Conservation (phyloP, 2,888 invertebrate genomes). For the Melanchra persicariae region DNA sequence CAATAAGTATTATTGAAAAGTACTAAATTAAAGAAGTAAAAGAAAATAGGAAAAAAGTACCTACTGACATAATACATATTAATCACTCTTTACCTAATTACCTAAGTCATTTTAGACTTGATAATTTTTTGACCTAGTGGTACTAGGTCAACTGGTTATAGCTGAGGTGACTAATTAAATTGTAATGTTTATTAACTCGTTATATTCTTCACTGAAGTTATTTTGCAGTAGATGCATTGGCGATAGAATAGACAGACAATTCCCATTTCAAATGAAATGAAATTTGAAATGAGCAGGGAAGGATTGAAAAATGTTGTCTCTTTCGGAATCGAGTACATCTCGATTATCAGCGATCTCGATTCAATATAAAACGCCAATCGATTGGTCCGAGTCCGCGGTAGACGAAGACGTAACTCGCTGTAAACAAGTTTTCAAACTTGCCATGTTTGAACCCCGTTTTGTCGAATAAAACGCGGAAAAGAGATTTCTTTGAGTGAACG, state of each 20-base stretch:
- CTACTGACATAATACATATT: too few species aligned
- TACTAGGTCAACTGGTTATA: not conserved
- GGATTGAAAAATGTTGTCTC: not conserved
- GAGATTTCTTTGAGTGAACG: constrained; percentile 64
- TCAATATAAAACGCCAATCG: constrained; percentile 62
- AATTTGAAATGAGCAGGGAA: too few species aligned
- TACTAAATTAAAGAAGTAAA: too few species aligned
- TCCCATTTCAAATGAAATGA: too few species aligned
- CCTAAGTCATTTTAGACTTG: too few species aligned
- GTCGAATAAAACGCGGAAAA: constrained; percentile 65
- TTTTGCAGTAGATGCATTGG: not conserved
- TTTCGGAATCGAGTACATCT: constrained; percentile 9
- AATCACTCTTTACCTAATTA: too few species aligned
- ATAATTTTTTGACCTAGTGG: too few species aligned
- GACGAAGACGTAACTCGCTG: constrained; percentile 58
- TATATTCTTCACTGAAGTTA: not conserved
- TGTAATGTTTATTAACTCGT: not conserved
- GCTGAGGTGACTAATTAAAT: not conserved
- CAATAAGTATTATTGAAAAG: too few species aligned
- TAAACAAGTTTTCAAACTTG: constrained; percentile 75
- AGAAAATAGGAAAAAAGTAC: too few species aligned
- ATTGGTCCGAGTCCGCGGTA: constrained; percentile 40
- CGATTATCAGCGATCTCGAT: constrained; percentile 48
- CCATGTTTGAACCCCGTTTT: constrained; percentile 66
- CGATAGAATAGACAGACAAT: too few species aligned